A percentile compares a stretch with the other conserved stretches of the same genome.
phyloP scores from a whole-genome alignment of 92 coral and sea anemone genomes.

The Blastomussa wellsi region DNA sequence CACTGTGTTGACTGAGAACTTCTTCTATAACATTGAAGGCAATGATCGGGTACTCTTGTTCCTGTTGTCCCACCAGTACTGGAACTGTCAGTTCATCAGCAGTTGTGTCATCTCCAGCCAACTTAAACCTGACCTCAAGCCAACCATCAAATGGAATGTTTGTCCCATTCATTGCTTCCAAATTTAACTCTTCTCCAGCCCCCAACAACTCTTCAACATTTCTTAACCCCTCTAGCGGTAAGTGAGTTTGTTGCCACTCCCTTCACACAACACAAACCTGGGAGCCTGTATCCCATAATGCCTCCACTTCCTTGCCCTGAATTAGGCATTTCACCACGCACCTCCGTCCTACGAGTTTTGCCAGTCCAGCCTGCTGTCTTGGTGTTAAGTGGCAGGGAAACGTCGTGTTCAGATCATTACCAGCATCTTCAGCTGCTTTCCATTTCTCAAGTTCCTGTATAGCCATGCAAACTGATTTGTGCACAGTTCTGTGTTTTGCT shows the following conservation, averaged over 20 bases:
- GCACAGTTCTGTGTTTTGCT: slow-evolving; percentile 6
- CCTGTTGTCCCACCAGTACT: slow-evolving; percentile 47
- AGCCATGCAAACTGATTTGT: slow-evolving; percentile 32
- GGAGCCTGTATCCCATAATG: slow-evolving; percentile 73
- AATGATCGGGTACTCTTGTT: slow-evolving; percentile 56
- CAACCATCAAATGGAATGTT: slow-evolving; percentile 60
- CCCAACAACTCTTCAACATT: slow-evolving; percentile 51
- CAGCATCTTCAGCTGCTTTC: slow-evolving; percentile 8
- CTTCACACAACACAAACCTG: slow-evolving; percentile 55
- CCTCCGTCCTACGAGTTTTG: slow-evolving; percentile 47
- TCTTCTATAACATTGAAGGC: slow-evolving; percentile 67
- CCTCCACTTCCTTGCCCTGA: slow-evolving; percentile 44
- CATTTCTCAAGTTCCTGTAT: slow-evolving; percentile 32
- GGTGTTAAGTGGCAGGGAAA: slow-evolving; percentile 57
- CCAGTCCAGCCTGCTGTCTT: slow-evolving; percentile 42
- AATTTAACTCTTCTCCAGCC: slow-evolving; percentile 32
- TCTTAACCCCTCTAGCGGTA: slow-evolving; percentile 41
- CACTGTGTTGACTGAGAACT: slow-evolving; percentile 24
- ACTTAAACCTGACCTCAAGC: slow-evolving; percentile 55
- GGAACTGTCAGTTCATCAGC: slow-evolving; percentile 45
- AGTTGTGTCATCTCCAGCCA: slow-evolving; percentile 32
- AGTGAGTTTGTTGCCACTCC: slow-evolving; percentile 28
- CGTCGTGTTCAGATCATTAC: slow-evolving; percentile 19
- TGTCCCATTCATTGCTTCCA: slow-evolving; percentile 71
- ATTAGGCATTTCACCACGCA: slow-evolving; percentile 51